A percentile compares a stretch with the other conserved stretches of the same genome.
These are phyloP conservation scores for Forbesichthys agassizii DNA, from an alignment of 2,113 vertebrate species.

Conservation along the genomic window DNA sequence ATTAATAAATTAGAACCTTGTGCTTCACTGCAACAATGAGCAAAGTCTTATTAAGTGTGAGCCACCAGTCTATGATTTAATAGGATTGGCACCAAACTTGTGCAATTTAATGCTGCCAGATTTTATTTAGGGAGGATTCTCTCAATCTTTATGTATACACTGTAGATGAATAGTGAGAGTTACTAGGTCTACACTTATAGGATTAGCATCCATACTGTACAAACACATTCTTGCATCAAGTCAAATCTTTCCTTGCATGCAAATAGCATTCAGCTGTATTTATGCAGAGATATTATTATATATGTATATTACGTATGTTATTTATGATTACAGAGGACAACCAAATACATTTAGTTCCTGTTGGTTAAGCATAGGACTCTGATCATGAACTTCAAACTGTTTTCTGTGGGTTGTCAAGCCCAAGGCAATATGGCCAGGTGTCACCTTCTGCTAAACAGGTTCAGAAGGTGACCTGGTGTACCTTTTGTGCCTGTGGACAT, in stretches of 20 bases:
- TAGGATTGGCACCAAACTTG: no score
- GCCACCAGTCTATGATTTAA: no score
- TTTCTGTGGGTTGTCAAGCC: constrained; percentile 46
- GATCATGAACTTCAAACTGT: constrained; percentile 68
- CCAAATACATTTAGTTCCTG: neutral
- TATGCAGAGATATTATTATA: no score
- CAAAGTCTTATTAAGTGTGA: no score
- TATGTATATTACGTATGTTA: no score
- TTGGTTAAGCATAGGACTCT: constrained; percentile 29
- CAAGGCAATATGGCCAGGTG: constrained; percentile 57
- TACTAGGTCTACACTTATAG: neutral
- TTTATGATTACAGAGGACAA: constrained; percentile 6
- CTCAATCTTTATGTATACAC: neutral
- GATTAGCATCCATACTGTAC: neutral
- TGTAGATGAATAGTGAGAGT: neutral
- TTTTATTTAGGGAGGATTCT: neutral
- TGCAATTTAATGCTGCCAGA: neutral
- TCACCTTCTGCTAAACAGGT: constrained; percentile 64
- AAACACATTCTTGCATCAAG: no score
- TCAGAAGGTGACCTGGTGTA: constrained; percentile 64
- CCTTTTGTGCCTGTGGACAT: constrained; percentile 58
- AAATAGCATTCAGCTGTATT: no score
- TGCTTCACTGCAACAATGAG: no score
- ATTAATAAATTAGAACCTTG: no score
- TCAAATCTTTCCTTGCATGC: no score